Base-by-base conservation (phyloP, 2,113 vertebrate genomes). In the Gallinago jamesoni region DNA sequence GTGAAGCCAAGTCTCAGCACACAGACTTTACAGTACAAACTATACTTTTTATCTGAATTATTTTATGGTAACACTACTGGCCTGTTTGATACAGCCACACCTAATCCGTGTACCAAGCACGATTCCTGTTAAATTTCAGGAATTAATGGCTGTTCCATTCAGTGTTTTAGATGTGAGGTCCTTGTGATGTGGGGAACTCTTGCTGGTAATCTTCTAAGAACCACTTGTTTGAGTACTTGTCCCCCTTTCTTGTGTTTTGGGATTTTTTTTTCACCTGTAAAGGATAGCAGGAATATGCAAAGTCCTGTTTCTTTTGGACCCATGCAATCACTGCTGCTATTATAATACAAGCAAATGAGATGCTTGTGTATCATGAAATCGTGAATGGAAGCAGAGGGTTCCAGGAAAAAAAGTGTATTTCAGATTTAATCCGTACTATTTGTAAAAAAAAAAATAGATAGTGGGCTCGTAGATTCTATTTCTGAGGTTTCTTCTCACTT, bases 401-500 rank as follows among this genome's bases (percentile, higher is more conserved):
- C 56, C 74, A 74, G 67, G 81, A 31, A 52, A 80, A 89, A 33
- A 33, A 52, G 25, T 64, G n/a, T 77, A 48, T 87, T 89, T 52
- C 78, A 56, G 52, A 37, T 75, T 22, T 62, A 39, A 59, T 75
- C 90, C 35, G 13, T 37, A 9, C 17, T 82, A 0, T n/a, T 48
- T 2, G 2, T 20, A 60, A 84, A 86, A 52, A 50, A 72, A 55
- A 35, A 83, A 59, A 22, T 15, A 91, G 33, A 47, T 47, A 17
- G 13, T 94, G 69, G 77, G 23, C 43, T 94, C 68, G 27, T 28
- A 53, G 17, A 53, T 79, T 85, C 55, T 76, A 12, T 74, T 97
- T 95, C 80, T 93, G 91, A 87, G 67, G 57, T 92, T 96, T 88
- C 77, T 62, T 94, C 69, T 96, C 37, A 2, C 23, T 80, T 88